A percentile compares a stretch with the other conserved stretches of the same genome.
phyloP scores from a whole-genome alignment of 2,888 invertebrate genomes.

The Andrena praecox region DNA sequence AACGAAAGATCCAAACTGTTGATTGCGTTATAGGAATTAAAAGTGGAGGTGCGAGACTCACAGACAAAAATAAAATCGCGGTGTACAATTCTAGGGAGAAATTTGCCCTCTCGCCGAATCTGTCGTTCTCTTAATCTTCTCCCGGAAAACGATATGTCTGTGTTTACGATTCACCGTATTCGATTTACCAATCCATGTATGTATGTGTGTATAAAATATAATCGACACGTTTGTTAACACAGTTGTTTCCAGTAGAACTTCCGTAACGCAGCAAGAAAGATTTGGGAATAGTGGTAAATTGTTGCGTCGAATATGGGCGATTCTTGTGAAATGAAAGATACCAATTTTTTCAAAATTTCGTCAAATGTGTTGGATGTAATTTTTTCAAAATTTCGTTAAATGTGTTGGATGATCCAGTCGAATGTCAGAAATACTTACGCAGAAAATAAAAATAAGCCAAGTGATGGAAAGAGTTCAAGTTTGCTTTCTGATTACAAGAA shows the following conservation, averaged over 20 bases:
- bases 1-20: background rate
- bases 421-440: background rate
- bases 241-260: slow-evolving; percentile 9
- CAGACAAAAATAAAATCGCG: background rate
- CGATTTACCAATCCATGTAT: slow-evolving; percentile 17
- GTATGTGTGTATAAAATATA: slow-evolving; percentile 14
- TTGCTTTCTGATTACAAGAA: background rate
- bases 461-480: background rate
- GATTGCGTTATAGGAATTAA: background rate
- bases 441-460: background rate
- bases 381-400: background rate
- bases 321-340: background rate
- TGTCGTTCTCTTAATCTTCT: slow-evolving; percentile 23
- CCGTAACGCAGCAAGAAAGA: background rate
- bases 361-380: background rate
- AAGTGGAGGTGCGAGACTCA: background rate
- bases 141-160: slow-evolving; percentile 11
- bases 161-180: slow-evolving; percentile 30
- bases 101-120: slow-evolving; percentile 25
- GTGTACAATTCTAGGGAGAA: slow-evolving; percentile 6
- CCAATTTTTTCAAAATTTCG: background rate
- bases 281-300: background rate
- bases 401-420: background rate
- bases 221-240: slow-evolving; percentile 18
- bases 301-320: background rate